A percentile compares a stretch with the other conserved stretches of the same genome.
phyloP scores from a whole-genome alignment of 2,888 invertebrate genomes.

The Hololepta plana region DNA sequence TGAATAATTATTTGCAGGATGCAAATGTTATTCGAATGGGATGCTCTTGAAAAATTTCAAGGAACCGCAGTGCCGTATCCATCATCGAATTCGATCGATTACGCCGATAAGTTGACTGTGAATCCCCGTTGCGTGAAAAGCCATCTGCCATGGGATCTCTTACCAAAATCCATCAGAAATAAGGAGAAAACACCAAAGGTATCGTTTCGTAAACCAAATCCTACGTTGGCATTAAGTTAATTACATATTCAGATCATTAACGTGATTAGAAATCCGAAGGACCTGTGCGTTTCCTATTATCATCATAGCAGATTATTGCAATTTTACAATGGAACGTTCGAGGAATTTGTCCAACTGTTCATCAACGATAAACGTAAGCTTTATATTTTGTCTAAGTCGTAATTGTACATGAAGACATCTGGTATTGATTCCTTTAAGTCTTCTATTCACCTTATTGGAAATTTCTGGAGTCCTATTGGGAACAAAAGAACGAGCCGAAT shows the following conservation, averaged over 20 bases:
- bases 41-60: no score
- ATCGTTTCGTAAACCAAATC: neutral
- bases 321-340: slow-evolving; percentile 36
- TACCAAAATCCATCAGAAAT: slow-evolving; percentile 14
- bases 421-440: no score
- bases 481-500: slow-evolving; percentile 39
- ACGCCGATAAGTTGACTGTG: no score
- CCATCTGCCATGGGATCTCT: slow-evolving; percentile 11
- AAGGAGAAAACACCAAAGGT: slow-evolving; percentile 16
- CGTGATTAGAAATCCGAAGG: slow-evolving; percentile 77
- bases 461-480: slow-evolving; percentile 54
- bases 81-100: no score
- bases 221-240: neutral
- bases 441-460: slow-evolving; percentile 41
- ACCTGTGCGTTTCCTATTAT: slow-evolving; percentile 75
- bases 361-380: slow-evolving; percentile 36
- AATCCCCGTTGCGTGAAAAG: slow-evolving; percentile 12
- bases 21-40: no score
- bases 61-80: no score
- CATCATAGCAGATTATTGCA: slow-evolving; percentile 63
- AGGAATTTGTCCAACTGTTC: slow-evolving; percentile 59
- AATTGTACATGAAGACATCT: no score
- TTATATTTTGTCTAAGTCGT: no score
- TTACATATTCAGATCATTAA: slow-evolving; percentile 51
- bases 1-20: no score